phyloP scores from a whole-genome alignment of 2,888 invertebrate genomes.

The Chrysotoxum bicinctum region DNA sequence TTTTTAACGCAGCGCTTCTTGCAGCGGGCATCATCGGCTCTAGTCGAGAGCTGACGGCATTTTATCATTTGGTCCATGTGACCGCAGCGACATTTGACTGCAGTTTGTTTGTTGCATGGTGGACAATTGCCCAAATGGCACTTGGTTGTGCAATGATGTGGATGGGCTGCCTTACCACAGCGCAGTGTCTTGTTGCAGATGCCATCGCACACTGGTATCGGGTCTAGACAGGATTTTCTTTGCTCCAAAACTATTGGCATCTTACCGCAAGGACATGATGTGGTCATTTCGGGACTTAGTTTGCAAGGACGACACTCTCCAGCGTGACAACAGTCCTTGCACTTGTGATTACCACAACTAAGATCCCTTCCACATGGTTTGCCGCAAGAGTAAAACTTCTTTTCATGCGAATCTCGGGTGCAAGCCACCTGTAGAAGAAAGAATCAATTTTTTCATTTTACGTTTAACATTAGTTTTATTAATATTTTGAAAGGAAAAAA shows the following conservation, averaged over 20 bases:
- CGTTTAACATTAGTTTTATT: no score
- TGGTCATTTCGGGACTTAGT: conserved; percentile 84
- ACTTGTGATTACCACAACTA: conserved; percentile 87
- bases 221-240: conserved; percentile 89
- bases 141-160: conserved; percentile 85
- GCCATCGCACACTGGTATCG: conserved; percentile 91
- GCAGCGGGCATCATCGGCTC: conserved; percentile 90
- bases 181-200: conserved; percentile 85
- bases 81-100: conserved; percentile 92
- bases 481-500: no score
- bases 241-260: conserved; percentile 81
- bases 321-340: conserved; percentile 86
- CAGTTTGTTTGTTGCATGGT: conserved; percentile 88
- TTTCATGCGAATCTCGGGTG: conserved; percentile 82
- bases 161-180: conserved; percentile 86
- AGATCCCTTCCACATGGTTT: conserved; percentile 85
- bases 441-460: not conserved
- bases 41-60: conserved; percentile 87
- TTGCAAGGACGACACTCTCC: conserved; percentile 86
- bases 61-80: conserved; percentile 91
- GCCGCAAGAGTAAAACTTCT: conserved; percentile 84
- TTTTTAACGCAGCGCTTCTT: conserved; percentile 95
- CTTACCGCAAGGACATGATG: conserved; percentile 90
- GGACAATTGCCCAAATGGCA: conserved; percentile 90
- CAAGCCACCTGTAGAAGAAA: conserved; percentile 83